A percentile compares a stretch with the other conserved stretches of the same genome.
Conservation (phyloP, 1,140 invertebrate genomes). For the Zeugodacus cucurbitae region DNA sequence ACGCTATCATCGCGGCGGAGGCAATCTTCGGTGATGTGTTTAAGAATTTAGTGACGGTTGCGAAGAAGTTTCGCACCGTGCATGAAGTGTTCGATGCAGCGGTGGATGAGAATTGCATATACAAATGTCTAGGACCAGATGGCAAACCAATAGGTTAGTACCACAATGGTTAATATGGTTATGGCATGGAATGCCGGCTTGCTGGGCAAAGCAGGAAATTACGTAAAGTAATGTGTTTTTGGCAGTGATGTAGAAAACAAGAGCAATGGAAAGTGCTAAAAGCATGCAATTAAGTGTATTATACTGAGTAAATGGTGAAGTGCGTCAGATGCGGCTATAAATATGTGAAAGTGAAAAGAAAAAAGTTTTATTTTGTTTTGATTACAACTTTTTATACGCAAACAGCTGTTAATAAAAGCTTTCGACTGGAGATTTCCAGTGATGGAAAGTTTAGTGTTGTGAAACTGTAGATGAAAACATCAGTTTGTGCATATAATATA, state of each 20-base stretch:
- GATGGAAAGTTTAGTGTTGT: neutral
- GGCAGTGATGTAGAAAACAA: neutral
- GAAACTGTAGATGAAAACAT: neutral
- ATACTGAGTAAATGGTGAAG: neutral
- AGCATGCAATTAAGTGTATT: neutral
- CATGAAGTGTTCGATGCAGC: constrained; percentile 86
- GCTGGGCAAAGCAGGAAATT: neutral
- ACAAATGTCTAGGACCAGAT: constrained; percentile 73
- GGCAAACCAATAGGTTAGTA: constrained; percentile 43
- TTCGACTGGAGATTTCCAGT: neutral
- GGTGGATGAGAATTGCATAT: constrained; percentile 84
- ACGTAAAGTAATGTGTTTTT: constrained; percentile 33
- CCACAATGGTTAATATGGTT: neutral
- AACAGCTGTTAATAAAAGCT: constrained; percentile 11
- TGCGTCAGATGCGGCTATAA: neutral
- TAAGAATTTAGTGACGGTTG: constrained; percentile 79
- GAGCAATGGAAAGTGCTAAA: neutral
- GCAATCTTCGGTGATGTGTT: constrained; percentile 80
- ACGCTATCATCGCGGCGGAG: constrained; percentile 82
- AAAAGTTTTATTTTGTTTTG: constrained; percentile 33
- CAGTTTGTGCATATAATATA: neutral
- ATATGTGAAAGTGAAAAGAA: neutral
- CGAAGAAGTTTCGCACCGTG: constrained; percentile 78
- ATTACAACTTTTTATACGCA: neutral
- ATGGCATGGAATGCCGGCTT: neutral